Evolutionary conservation across 35 echinoderm and acorn worm genomes (phyloP).

Genomic region (Apostichopus californicus): DNA sequence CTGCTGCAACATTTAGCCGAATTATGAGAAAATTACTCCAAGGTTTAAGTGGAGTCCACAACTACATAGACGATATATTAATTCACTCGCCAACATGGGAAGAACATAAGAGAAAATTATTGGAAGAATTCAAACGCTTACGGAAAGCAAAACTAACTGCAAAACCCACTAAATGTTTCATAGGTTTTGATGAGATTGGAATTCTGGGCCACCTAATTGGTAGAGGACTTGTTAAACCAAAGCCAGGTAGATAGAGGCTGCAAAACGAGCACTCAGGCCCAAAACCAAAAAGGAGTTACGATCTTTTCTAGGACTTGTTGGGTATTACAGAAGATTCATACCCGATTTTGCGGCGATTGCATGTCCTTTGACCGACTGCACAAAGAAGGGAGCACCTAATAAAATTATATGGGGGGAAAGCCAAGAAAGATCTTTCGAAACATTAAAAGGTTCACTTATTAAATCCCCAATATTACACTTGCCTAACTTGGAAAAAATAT

Average conservation of each 20-base stretch:
- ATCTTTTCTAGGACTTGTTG: constrained; percentile 39
- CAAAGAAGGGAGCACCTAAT: constrained; percentile 33
- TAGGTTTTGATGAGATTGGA: not conserved
- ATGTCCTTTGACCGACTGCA: constrained; percentile 33
- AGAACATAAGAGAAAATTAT: constrained; percentile 36
- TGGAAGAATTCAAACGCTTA: not conserved
- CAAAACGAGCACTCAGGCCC: constrained; percentile 1
- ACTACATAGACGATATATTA: constrained; percentile 13
- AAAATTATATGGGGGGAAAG: constrained; percentile 46
- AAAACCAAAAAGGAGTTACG: constrained; percentile 46
- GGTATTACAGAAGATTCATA: constrained; percentile 47
- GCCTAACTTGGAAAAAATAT: not conserved
- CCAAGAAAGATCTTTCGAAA: constrained; percentile 51
- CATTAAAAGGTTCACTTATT: constrained; percentile 41
- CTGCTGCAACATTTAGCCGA: constrained; percentile 62
- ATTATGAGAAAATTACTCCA: constrained; percentile 62
- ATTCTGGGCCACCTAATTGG: constrained; percentile 55
- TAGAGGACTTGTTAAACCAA: constrained; percentile 11
- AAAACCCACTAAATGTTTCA: constrained; percentile 44
- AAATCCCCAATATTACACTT: constrained; percentile 53
- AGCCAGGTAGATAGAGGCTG: constrained; percentile 15
- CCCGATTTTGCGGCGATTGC: constrained; percentile 49
- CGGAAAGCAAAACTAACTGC: constrained; percentile 43
- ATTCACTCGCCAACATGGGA: constrained; percentile 31
- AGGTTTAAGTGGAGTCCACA: constrained; percentile 35